Base-by-base conservation (phyloP, 2,888 invertebrate genomes). In the Drosophila anomalata region DNA sequence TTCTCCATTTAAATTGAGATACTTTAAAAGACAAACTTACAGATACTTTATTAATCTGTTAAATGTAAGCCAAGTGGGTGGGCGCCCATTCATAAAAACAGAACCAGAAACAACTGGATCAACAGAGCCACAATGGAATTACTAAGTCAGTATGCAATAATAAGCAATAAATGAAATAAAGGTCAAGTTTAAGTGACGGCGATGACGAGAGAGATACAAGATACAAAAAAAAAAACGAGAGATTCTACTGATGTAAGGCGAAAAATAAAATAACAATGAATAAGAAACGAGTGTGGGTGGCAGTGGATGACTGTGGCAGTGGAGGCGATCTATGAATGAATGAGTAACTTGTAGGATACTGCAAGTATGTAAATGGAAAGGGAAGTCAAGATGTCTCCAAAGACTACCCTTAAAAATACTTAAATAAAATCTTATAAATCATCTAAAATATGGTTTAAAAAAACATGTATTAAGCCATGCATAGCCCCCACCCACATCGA, bases 91-190 rank as follows among this genome's bases (percentile, higher is more conserved):
- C 62, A 53, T 75, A 17, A 1, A 17, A 17, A 1, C 63, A 69
- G 46, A 76, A 73, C 44, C 63, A 56, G 55, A 62, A 61, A 55
- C 24, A 59, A 59, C 61, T 61, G 61, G 61, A 48, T 61, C 63
- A 50, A 67, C 41, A 62, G 61, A 26, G 52, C 17, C 31, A 50
- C 51, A 41, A 59, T 51, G 72, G 41, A 33, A 53, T 63, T 24
- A 65, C 63, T 63, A 61, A 31, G 54, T 48, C 61, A 68, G 66
- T 70, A 51, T 78, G 78, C 77, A 77, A 65, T 78, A 85, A 86
- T 78, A 78, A 78, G 78, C 76, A 80, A 86, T 80, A 86, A 77
- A 83, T 67, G 83, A 41, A 66, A 86, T 86, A 83, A 83, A 83
- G 82, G 86, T 83, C 86, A 83, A 86, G 82, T 83, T 83, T 77